Percentiles rank a stretch among this genome's conserved stretches.
These are phyloP conservation scores for Brachypteracias leptosomus DNA, from an alignment of 2,113 vertebrate genomes.

Conservation along the genomic window DNA sequence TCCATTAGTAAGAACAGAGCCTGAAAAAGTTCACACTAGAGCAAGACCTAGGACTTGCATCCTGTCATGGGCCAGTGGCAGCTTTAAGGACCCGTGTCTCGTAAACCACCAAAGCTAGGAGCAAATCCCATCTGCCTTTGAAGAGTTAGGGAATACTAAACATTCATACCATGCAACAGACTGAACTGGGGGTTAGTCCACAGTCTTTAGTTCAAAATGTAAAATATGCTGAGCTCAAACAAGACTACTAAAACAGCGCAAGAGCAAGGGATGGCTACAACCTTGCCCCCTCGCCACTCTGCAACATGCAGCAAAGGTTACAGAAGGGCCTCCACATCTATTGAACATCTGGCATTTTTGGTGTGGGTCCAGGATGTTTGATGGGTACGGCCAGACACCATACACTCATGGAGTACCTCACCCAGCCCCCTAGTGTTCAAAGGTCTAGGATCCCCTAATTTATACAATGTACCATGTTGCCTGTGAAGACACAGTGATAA, in stretches of 20 bases:
- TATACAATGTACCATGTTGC: slow-evolving; percentile 51
- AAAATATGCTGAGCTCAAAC: background rate
- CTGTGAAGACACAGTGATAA: slow-evolving; percentile 69
- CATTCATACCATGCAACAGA: background rate
- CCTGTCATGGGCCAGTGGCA: background rate
- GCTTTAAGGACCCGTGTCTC: background rate
- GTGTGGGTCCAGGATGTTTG: slow-evolving; percentile 72
- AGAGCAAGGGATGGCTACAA: background rate
- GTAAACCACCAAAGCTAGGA: background rate
- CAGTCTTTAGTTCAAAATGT: background rate
- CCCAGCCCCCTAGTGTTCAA: slow-evolving; percentile 51
- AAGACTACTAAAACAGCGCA: background rate
- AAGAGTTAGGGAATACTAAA: background rate
- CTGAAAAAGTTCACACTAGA: background rate
- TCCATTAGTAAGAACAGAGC: background rate
- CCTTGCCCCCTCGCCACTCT: background rate
- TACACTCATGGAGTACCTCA: slow-evolving; percentile 36
- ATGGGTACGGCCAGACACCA: slow-evolving; percentile 66
- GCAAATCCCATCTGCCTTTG: background rate
- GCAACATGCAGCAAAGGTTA: slow-evolving; percentile 39
- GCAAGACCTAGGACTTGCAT: background rate
- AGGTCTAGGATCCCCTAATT: slow-evolving; percentile 68
- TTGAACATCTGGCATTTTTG: slow-evolving; percentile 76
- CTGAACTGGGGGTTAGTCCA: background rate
- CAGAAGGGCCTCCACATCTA: slow-evolving; percentile 6